phyloP scores from a whole-genome alignment of 2,113 vertebrate species.

The Pituophis catenifer region DNA sequence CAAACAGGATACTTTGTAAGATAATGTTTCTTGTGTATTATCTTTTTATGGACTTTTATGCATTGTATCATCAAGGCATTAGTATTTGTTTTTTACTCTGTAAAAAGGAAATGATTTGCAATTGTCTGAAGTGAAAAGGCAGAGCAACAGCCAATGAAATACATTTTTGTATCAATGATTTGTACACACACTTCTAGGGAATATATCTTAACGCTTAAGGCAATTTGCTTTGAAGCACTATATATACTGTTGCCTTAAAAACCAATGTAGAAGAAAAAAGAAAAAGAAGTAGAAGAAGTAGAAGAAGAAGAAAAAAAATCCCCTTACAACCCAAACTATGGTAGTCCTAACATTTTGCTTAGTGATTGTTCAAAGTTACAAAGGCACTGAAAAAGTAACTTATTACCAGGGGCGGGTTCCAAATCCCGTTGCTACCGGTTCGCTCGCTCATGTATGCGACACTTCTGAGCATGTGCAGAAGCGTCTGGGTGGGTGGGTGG shows the following conservation, averaged over 20 bases:
- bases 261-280: fast-evolving
- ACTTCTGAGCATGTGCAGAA: no score
- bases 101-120: constrained; percentile 1
- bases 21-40: neutral
- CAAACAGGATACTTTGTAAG: neutral
- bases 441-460: no score
- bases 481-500: no score
- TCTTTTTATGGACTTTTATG: neutral
- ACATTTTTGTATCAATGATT: fast-evolving
- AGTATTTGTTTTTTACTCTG: neutral
- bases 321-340: neutral
- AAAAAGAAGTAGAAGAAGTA: no score
- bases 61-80: fast-evolving
- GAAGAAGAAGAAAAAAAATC: fast-evolving
- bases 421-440: no score
- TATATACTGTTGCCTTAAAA: neutral
- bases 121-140: neutral
- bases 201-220: fast-evolving
- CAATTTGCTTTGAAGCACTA: fast-evolving
- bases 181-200: neutral
- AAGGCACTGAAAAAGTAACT: neutral
- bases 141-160: neutral
- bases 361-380: neutral
- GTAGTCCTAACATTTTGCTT: neutral
- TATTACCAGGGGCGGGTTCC: neutral